A percentile compares a stretch with the other conserved stretches of the same genome.
These are phyloP conservation scores for Aythya baeri DNA, from an alignment of 2,113 vertebrate species.

Conservation along the genomic window DNA sequence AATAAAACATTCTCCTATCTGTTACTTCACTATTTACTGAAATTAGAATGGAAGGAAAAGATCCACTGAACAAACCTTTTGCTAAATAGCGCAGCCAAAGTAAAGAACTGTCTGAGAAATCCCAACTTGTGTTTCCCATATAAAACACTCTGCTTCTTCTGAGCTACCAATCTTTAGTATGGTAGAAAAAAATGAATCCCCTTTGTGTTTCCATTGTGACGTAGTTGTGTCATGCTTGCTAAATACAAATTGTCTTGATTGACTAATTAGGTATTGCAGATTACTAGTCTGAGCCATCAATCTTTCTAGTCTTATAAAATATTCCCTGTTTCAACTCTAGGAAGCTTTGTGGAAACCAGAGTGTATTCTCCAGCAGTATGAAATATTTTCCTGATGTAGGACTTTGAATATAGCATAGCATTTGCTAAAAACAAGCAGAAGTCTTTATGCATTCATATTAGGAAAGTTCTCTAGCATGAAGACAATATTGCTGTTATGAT, in stretches of 20 bases:
- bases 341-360: neutral
- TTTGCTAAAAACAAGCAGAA: neutral
- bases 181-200: neutral
- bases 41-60: neutral
- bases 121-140: fast-evolving
- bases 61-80: neutral
- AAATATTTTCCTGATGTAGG: neutral
- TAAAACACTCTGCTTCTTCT: neutral
- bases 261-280: neutral
- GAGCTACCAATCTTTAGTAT: neutral
- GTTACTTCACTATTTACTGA: neutral
- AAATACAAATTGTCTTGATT: neutral
- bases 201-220: neutral
- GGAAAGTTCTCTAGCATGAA: neutral
- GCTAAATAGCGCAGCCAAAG: neutral
- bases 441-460: neutral
- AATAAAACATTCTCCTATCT: neutral
- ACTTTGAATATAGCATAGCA: neutral
- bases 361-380: too few relatives aligned
- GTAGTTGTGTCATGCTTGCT: neutral
- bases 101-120: neutral
- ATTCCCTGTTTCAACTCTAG: neutral
- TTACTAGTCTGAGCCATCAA: neutral
- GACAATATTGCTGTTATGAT: neutral
- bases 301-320: neutral